Evolutionary conservation across 2,888 invertebrate genomes (phyloP).

Genomic region (Entomobrya proxima): DNA sequence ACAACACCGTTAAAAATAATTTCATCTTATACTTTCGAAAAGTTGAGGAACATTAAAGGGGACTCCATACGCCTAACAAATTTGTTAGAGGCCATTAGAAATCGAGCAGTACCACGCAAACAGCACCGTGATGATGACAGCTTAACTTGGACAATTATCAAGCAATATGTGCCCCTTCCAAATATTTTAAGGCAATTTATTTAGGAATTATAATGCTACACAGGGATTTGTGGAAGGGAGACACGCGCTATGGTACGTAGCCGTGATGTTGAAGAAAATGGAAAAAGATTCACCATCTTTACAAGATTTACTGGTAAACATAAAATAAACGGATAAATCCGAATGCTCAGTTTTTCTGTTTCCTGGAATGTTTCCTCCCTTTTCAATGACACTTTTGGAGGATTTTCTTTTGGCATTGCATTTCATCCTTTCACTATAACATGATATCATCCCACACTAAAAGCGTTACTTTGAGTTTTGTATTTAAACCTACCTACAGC

Average conservation of each 20-base stretch:
- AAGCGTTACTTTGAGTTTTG: neutral
- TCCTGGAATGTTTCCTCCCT: neutral
- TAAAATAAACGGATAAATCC: neutral
- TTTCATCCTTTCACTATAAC: neutral
- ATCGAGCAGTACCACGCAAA: no score
- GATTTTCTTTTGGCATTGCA: constrained; percentile 3
- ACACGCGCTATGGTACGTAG: no score
- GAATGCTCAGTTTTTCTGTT: neutral
- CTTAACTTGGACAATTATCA: no score
- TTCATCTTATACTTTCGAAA: no score
- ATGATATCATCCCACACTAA: neutral
- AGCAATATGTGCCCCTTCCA: no score
- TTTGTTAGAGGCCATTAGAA: no score
- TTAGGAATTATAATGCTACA: no score
- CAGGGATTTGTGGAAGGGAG: no score
- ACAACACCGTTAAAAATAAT: neutral
- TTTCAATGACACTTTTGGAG: constrained; percentile 17
- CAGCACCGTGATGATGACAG: no score
- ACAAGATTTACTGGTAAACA: constrained; percentile 1
- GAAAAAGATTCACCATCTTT: no score
- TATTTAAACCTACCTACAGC: neutral
- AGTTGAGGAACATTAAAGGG: neutral
- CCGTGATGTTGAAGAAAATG: no score
- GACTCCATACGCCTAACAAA: neutral
- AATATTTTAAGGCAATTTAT: no score